A percentile compares a stretch with the other conserved stretches of the same genome.
Evolutionary conservation across 2,888 invertebrate genomes (phyloP).

Genomic region (Drosophila monieri): DNA sequence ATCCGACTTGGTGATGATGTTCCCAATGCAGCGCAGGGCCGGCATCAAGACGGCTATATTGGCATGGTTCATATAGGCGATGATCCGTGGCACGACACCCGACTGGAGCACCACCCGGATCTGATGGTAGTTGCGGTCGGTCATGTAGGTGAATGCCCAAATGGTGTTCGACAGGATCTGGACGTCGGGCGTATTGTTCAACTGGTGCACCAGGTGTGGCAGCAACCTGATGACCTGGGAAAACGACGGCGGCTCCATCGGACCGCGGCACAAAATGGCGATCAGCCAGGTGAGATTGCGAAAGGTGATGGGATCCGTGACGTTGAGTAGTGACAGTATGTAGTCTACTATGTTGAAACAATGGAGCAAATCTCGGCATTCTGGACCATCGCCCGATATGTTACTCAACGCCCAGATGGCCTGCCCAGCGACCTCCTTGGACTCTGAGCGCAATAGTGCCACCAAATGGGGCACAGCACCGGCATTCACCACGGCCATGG

Average conservation of each 20-base stretch:
- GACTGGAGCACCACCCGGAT: constrained; percentile 92
- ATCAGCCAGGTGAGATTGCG: constrained; percentile 97
- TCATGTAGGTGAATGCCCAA: constrained; percentile 97
- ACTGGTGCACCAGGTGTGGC: constrained; percentile 90
- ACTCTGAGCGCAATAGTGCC: constrained; percentile 87
- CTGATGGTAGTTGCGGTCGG: constrained; percentile 95
- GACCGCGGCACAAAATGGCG: constrained; percentile 96
- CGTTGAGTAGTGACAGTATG: constrained; percentile 86
- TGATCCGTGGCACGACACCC: constrained; percentile 88
- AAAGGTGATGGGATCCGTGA: background rate
- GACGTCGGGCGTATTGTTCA: constrained; percentile 87
- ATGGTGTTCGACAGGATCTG: constrained; percentile 95
- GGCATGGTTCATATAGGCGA: constrained; percentile 87
- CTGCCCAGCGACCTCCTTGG: constrained; percentile 92
- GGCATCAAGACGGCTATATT: constrained; percentile 91
- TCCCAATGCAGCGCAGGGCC: constrained; percentile 94
- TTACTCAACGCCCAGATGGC: constrained; percentile 98
- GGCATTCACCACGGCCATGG: constrained; percentile 92
- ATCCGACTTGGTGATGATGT: constrained; percentile 98
- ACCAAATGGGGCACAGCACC: constrained; percentile 94
- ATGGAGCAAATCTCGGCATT: constrained; percentile 93
- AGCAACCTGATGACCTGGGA: constrained; percentile 89
- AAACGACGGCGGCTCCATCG: constrained; percentile 94
- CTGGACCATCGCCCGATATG: constrained; percentile 95
- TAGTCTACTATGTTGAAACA: constrained; percentile 88